These are phyloP conservation scores for Ptilonorhynchus violaceus DNA, from an alignment of 2,113 vertebrate genomes.

Conservation along the genomic window DNA sequence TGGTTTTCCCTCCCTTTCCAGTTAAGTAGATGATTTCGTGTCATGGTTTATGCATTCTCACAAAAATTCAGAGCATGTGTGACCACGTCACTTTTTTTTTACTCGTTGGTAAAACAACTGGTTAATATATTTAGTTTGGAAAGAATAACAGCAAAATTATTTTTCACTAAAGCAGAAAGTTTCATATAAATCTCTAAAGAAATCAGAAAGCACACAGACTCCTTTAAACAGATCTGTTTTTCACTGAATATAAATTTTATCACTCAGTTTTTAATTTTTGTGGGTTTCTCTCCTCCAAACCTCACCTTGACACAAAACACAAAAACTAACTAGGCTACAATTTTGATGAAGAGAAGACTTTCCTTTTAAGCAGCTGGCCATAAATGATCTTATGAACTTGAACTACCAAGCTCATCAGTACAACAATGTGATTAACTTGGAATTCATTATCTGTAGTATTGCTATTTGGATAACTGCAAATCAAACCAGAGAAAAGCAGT, in stretches of 20 bases:
- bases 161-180: neutral
- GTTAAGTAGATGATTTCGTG: neutral
- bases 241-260: neutral
- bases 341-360: constrained; percentile 2
- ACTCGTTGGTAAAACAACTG: neutral
- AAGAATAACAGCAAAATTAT: neutral
- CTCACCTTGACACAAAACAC: neutral
- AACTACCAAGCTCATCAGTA: constrained; percentile 6
- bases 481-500: constrained; percentile 22
- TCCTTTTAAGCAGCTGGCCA: neutral
- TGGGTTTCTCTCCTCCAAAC: neutral
- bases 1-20: neutral
- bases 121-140: neutral
- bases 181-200: neutral
- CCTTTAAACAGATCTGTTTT: neutral
- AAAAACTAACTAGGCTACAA: neutral
- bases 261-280: neutral
- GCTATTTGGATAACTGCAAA: constrained; percentile 42
- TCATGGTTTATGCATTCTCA: neutral
- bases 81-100: neutral
- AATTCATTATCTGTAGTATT: constrained; percentile 45
- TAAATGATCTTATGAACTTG: neutral
- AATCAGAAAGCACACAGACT: neutral
- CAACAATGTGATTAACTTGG: constrained; percentile 54
- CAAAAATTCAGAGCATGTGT: neutral